Evolutionary conservation across 1,140 invertebrate species (phyloP).

Genomic region (Drosophila malerkotliana): DNA sequence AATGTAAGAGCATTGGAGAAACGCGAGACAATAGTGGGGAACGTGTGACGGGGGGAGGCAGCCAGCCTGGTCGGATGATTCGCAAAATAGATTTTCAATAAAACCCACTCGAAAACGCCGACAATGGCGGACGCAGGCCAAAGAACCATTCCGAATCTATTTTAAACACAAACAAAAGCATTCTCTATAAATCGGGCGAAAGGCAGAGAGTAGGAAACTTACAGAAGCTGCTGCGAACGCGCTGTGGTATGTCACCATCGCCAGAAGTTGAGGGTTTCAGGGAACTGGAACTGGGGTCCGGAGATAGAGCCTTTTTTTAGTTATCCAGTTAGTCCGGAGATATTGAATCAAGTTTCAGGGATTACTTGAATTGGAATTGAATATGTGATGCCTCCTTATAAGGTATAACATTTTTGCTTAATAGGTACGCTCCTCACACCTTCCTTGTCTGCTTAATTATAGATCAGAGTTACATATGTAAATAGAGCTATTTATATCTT

Average conservation of each 20-base stretch:
- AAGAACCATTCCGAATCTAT: conserved; percentile 73
- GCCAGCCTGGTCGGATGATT: conserved; percentile 40
- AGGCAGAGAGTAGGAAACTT: conserved; percentile 25
- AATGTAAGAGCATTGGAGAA: conserved; percentile 45
- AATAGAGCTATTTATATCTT: too few relatives aligned
- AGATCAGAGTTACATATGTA: too few relatives aligned
- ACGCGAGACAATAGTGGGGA: conserved; percentile 14
- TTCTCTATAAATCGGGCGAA: conserved; percentile 52
- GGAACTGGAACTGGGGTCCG: too few relatives aligned
- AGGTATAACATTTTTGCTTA: too few relatives aligned
- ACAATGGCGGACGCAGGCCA: conserved; percentile 59
- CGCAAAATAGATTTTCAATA: conserved; percentile 82
- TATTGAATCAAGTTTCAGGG: too few relatives aligned
- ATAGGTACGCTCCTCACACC: too few relatives aligned
- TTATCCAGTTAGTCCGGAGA: too few relatives aligned
- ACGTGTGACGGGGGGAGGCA: background rate
- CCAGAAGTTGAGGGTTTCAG: conserved; percentile 10
- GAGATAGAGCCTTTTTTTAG: too few relatives aligned
- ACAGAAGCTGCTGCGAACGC: conserved; percentile 19
- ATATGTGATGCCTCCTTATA: too few relatives aligned
- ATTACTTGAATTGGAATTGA: too few relatives aligned
- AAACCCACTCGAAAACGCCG: conserved; percentile 71
- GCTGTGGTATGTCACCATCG: conserved; percentile 23
- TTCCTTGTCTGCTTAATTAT: too few relatives aligned
- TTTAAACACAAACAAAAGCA: conserved; percentile 75